These are phyloP conservation scores for Apis laboriosa DNA, from an alignment of 1,140 invertebrate species.

Conservation along the genomic window DNA sequence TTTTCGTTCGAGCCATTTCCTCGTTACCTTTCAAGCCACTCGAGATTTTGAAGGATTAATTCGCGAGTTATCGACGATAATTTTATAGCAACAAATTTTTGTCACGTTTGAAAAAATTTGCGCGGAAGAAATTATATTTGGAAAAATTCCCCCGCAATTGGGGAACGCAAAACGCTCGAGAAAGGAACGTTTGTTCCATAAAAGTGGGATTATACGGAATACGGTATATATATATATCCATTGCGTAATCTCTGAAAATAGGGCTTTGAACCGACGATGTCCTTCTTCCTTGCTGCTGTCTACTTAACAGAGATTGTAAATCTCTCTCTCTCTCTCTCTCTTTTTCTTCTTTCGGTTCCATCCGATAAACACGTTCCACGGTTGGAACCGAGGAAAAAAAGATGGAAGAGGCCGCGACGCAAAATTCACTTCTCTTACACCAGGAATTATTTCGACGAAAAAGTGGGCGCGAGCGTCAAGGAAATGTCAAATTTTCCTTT, in stretches of 20 bases:
- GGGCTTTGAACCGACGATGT: background rate
- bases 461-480: background rate
- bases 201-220: slow-evolving; percentile 1
- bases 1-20: background rate
- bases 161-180: background rate
- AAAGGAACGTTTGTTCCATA: background rate
- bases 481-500: slow-evolving; percentile 10
- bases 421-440: background rate
- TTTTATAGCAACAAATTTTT: background rate
- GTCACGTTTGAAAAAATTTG: too few species aligned
- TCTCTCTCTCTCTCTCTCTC: background rate
- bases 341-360: background rate
- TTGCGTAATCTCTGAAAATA: slow-evolving; percentile 12
- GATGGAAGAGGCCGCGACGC: too few species aligned
- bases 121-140: too few species aligned
- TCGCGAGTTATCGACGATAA: background rate
- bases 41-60: too few species aligned
- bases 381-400: background rate
- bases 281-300: background rate
- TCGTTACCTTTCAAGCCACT: too few species aligned
- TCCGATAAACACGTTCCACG: background rate
- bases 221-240: background rate
- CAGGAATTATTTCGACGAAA: slow-evolving; percentile 3
- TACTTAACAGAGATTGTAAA: background rate
- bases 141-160: background rate